These are phyloP conservation scores for Eremophila alpestris DNA, from an alignment of 2,797 vertebrate genomes.

Conservation along the genomic window DNA sequence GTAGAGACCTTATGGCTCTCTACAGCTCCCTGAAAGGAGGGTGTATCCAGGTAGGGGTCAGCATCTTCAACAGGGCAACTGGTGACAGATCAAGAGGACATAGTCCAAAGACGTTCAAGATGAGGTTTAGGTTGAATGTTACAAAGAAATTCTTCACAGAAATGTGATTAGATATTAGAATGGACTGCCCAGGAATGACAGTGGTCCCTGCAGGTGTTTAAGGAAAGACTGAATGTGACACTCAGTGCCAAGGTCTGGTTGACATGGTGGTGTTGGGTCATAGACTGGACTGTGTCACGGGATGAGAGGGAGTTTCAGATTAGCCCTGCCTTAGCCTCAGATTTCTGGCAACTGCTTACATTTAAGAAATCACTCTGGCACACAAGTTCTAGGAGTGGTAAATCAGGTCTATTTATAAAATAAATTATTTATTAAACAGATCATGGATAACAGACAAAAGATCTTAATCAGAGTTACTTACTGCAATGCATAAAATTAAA, in stretches of 20 bases:
- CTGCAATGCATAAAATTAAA: not conserved
- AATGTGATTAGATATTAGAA: not conserved
- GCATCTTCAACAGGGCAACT: not conserved
- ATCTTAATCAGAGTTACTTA: not conserved
- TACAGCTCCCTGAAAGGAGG: not conserved
- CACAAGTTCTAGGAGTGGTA: not conserved
- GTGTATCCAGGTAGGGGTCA: rapidly evolving
- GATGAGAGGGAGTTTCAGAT: not conserved
- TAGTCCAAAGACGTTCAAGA: not conserved
- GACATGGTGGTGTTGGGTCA: rapidly evolving
- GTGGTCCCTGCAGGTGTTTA: too few species aligned
- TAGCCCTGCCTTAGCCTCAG: not conserved
- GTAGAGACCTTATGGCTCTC: not conserved
- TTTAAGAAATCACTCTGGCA: not conserved
- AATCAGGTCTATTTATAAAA: not conserved
- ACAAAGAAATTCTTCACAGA: not conserved
- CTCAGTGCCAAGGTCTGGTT: not conserved
- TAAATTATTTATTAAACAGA: not conserved
- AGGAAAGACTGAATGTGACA: not conserved
- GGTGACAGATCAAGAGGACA: not conserved
- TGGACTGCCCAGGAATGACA: not conserved
- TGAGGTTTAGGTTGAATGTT: not conserved
- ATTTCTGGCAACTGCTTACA: not conserved
- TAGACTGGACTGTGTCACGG: not conserved
- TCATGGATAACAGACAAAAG: not conserved